Conservation (phyloP, 2,113 vertebrate species). For the Osmerus mordax region DNA sequence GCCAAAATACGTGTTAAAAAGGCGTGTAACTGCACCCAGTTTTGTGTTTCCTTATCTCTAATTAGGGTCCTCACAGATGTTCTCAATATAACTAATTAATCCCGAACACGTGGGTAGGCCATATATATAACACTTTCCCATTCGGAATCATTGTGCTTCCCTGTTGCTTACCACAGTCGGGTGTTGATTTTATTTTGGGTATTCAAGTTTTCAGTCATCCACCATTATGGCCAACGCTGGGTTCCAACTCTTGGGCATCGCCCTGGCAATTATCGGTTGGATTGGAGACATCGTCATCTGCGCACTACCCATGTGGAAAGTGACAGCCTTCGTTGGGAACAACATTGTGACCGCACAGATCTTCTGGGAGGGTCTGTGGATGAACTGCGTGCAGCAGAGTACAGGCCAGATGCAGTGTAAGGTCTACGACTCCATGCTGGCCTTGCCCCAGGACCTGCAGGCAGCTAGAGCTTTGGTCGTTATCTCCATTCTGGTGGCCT, state of each 20-base stretch:
- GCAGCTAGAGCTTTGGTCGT: not conserved
- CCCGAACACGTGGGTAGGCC: too few species aligned
- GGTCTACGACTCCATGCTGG: constrained; percentile 12
- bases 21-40: too few species aligned
- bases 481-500: constrained; percentile 4
- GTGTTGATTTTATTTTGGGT: too few species aligned
- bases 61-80: too few species aligned
- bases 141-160: too few species aligned
- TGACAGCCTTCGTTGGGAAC: not conserved
- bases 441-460: not conserved
- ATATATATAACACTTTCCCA: too few species aligned
- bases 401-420: constrained; percentile 12
- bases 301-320: not conserved
- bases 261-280: not conserved
- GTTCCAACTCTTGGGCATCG: not conserved
- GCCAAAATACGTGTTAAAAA: too few species aligned
- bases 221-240: not conserved
- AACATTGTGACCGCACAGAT: constrained; percentile 3
- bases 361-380: constrained; percentile 8
- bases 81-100: too few species aligned
- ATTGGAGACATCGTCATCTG: not conserved
- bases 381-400: constrained; percentile 4
- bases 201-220: not conserved
- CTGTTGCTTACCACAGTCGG: too few species aligned
- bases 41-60: too few species aligned